phyloP scores from a whole-genome alignment of 1,140 invertebrate genomes.

The Drosophila equinoxialis region DNA sequence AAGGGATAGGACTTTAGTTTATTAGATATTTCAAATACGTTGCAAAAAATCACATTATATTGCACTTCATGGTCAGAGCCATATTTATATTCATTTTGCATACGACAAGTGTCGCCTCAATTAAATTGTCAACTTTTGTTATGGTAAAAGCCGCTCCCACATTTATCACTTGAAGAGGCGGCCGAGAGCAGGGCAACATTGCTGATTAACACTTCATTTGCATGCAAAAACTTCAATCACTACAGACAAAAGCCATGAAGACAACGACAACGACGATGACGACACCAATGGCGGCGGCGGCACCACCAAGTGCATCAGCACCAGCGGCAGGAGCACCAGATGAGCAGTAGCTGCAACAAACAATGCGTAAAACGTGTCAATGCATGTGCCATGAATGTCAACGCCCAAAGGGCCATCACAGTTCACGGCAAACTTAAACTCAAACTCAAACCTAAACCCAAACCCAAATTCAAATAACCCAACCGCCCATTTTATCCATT shows the following conservation, averaged over 20 bases:
- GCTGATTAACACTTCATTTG: conserved; percentile 56
- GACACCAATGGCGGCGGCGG: too few species aligned
- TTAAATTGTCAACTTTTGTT: conserved; percentile 1
- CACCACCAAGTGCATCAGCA: background rate
- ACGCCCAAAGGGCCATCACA: conserved; percentile 20
- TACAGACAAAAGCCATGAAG: conserved; percentile 28
- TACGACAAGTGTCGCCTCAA: background rate
- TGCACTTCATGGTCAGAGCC: background rate
- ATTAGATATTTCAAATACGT: too few species aligned
- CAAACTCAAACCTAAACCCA: background rate
- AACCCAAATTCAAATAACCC: background rate
- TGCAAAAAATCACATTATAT: too few species aligned
- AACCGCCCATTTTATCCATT: background rate
- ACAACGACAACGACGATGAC: background rate
- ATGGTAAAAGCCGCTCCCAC: background rate
- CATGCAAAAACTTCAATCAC: conserved; percentile 44
- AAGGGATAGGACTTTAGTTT: too few species aligned
- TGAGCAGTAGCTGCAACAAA: conserved; percentile 17
- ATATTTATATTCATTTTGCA: background rate
- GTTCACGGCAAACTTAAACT: background rate
- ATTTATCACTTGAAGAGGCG: conserved; percentile 9
- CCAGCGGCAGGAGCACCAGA: background rate
- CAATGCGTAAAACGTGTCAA: conserved; percentile 50
- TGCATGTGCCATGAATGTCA: conserved; percentile 54
- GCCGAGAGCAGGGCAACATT: conserved; percentile 15